phyloP scores from a whole-genome alignment of 2,113 vertebrate genomes.

The Solenodon paradoxus region DNA sequence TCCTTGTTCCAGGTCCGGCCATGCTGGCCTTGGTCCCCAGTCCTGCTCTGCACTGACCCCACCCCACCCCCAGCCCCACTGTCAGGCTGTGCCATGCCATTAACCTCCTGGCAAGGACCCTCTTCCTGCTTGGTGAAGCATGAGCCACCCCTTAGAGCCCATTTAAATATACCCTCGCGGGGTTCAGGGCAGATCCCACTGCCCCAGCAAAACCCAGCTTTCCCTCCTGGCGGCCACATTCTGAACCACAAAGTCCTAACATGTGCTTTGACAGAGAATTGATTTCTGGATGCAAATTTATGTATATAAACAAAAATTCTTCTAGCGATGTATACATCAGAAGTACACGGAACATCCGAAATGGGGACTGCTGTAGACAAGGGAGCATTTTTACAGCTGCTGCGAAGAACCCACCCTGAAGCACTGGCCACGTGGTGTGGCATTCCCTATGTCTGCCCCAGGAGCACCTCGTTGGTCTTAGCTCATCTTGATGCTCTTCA shows the following conservation, averaged over 20 bases:
- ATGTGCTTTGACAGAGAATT: neutral
- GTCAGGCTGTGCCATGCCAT: neutral
- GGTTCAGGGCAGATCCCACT: neutral
- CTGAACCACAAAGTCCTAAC: neutral
- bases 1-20: neutral
- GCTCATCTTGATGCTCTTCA: neutral
- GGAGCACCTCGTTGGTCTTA: neutral
- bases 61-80: neutral
- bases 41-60: accelerated
- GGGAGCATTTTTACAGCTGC: neutral
- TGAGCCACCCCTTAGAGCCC: neutral
- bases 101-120: neutral
- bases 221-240: neutral
- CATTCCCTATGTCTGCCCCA: neutral
- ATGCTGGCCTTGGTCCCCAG: neutral
- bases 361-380: neutral
- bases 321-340: neutral
- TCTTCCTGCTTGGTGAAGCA: neutral
- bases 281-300: constrained; percentile 12
- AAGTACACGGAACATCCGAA: neutral
- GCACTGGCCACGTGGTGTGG: neutral
- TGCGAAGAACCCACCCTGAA: neutral
- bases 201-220: neutral
- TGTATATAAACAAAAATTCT: neutral
- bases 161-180: neutral